phyloP scores from a whole-genome alignment of 1,140 invertebrate genomes.

The Hyles euphorbiae region DNA sequence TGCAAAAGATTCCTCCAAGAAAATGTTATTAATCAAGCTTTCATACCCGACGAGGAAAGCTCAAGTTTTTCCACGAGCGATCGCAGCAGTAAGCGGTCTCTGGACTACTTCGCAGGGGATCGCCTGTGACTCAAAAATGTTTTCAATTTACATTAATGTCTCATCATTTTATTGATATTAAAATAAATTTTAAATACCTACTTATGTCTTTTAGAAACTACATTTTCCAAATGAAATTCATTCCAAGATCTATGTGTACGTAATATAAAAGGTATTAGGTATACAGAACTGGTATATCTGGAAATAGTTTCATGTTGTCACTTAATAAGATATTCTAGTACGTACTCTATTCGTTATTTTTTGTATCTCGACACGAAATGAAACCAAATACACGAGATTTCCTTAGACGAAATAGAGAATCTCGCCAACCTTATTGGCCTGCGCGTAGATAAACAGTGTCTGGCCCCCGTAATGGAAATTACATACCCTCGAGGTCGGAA shows the following conservation, averaged over 20 bases:
- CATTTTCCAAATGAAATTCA: too few species aligned
- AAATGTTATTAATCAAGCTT: constrained; percentile 39
- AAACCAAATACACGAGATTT: constrained; percentile 19
- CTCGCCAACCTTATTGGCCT: constrained; percentile 40
- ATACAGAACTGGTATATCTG: too few species aligned
- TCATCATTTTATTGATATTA: too few species aligned
- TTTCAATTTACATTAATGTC: too few species aligned
- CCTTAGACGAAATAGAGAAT: constrained; percentile 26
- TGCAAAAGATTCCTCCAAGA: constrained; percentile 49
- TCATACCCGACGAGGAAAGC: constrained; percentile 25
- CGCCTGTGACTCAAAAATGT: too few species aligned
- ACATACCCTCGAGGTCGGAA: constrained; percentile 69
- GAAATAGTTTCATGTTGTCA: too few species aligned
- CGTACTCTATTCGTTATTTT: background rate
- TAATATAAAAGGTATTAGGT: too few species aligned
- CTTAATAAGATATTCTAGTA: too few species aligned
- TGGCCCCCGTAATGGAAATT: constrained; percentile 68
- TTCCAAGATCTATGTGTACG: too few species aligned
- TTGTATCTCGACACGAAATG: constrained; percentile 8
- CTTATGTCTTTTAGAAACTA: too few species aligned
- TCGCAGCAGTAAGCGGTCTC: background rate
- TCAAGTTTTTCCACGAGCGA: constrained; percentile 5
- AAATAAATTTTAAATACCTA: too few species aligned
- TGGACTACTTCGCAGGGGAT: too few species aligned
- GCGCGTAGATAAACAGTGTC: constrained; percentile 58